These are phyloP conservation scores for Anthophora plumipes DNA, from an alignment of 2,888 invertebrate genomes.

Conservation along the genomic window DNA sequence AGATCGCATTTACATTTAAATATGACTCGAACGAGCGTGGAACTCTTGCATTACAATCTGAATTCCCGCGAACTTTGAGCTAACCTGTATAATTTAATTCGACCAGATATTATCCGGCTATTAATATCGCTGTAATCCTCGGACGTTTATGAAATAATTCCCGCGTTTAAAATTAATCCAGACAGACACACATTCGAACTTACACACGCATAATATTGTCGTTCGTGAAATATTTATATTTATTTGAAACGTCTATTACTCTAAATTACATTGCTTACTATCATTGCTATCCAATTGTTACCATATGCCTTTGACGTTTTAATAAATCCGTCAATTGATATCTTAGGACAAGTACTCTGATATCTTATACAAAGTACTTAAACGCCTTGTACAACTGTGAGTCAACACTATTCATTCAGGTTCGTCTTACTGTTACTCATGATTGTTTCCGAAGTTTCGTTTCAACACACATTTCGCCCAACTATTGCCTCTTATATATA, in stretches of 20 bases:
- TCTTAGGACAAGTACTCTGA: too few relatives aligned
- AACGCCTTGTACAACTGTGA: neutral
- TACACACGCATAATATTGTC: neutral
- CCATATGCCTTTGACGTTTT: too few relatives aligned
- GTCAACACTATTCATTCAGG: neutral
- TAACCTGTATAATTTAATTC: neutral
- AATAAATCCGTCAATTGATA: too few relatives aligned
- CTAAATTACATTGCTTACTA: too few relatives aligned
- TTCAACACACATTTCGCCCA: neutral
- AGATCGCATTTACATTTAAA: constrained; percentile 13
- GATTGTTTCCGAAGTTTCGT: neutral
- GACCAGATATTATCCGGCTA: too few relatives aligned
- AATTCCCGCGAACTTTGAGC: neutral
- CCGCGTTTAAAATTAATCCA: neutral
- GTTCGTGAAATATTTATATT: neutral
- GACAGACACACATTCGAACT: neutral
- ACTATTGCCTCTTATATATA: neutral
- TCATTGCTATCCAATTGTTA: too few relatives aligned
- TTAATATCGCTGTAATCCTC: neutral
- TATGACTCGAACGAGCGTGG: neutral
- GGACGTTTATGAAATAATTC: neutral
- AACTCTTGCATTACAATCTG: neutral
- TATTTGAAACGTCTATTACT: neutral
- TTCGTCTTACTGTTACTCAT: neutral
- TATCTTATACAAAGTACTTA: too few relatives aligned